Base-by-base conservation (phyloP, 2,888 invertebrate species). In the Trachelus iudaicus region DNA sequence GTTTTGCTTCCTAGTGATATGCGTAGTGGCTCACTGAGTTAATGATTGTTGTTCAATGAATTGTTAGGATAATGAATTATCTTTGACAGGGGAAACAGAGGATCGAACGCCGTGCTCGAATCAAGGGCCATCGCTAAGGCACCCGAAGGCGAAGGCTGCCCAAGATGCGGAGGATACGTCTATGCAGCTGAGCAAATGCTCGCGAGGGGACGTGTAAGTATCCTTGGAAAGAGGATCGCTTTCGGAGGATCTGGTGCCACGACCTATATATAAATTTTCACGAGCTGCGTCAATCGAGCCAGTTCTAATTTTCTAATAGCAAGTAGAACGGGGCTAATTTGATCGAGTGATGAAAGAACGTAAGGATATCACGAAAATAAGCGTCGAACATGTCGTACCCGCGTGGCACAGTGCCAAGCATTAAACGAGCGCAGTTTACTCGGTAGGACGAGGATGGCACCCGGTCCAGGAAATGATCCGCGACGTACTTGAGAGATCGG, bases 131-230 rank as follows among this genome's bases (percentile, higher is more conserved):
- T 96, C 90, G 96, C 96, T 40, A 96, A 95, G 92, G 97, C 97
- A 76, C 96, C 96, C 69, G 96, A 96, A 86, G 97, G 97, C 76
- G 94, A 96, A 92, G 97, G 97, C 81, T 97, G 97, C 89, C 97
- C 97, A 40, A 94, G 97, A 87, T 97, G 97, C 91, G 97, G 97
- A 83, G 97, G 97, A 83, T 97, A 92, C 90, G 97, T 97, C 77
- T 98, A 97, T 92, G 97, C 97, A 82, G 97, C 97, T 80, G 97
- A 98, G 92, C 97, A 97, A 93, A 97, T 97, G 97, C 93, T 97
- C 89, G 97, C 97, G 85, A 94, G 97, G 91, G 97, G 97, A 93
- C 94, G 95, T 94, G 97, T 97, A 94, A 95, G 95, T 94, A 81
- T 34, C 34, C 56, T 56, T 56, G 56, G 23, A 56, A 23, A 56